Evolutionary conservation across 2,113 vertebrate species (phyloP).

Genomic region (Aspiorhynchus laticeps): DNA sequence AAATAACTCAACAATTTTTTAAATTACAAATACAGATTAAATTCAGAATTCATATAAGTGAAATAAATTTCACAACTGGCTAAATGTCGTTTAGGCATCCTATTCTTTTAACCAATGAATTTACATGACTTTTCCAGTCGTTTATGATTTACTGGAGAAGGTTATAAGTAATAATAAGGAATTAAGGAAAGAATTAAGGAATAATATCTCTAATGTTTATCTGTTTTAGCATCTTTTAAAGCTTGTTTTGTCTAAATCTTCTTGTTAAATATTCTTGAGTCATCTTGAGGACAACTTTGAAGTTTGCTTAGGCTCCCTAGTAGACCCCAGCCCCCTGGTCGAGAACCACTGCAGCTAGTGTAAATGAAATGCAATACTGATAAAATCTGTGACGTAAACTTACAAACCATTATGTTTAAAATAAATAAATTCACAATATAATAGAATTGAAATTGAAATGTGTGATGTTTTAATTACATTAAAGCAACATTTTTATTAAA

Average conservation of each 20-base stretch:
- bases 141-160: background rate
- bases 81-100: background rate
- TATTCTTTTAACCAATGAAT: background rate
- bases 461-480: background rate
- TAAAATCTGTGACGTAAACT: background rate
- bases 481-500: background rate
- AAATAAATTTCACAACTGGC: background rate
- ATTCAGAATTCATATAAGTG: background rate
- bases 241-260: too few relatives aligned
- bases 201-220: too few relatives aligned
- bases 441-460: background rate
- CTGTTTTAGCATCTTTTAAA: too few relatives aligned
- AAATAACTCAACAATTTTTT: background rate
- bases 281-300: too few relatives aligned
- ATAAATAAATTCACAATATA: background rate
- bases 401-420: background rate
- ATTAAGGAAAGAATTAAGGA: background rate
- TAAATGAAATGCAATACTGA: background rate
- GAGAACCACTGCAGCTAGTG: background rate
- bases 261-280: too few relatives aligned
- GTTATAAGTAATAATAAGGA: background rate
- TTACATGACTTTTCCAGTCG: background rate
- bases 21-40: background rate
- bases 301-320: too few relatives aligned
- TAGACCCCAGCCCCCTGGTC: background rate